Evolutionary conservation across 2,113 vertebrate species (phyloP).

Genomic region (Psephotus haematonotus): DNA sequence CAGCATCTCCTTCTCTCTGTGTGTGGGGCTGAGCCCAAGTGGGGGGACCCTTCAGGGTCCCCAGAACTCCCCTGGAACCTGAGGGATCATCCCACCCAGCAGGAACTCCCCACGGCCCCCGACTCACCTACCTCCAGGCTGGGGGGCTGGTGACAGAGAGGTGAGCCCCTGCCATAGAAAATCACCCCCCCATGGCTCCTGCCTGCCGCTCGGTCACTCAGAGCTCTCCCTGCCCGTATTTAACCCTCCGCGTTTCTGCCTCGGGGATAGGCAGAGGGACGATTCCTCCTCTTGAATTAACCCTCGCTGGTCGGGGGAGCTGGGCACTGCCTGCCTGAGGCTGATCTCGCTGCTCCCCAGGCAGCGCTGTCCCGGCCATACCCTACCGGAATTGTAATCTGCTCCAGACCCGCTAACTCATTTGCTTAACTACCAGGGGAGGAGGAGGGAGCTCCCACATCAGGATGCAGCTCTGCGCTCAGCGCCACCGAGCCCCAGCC

Average conservation of each 20-base stretch:
- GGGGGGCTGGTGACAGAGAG: neutral
- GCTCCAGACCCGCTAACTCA: neutral
- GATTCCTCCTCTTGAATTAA: neutral
- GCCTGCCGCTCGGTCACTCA: neutral
- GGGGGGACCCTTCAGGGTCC: neutral
- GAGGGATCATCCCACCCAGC: neutral
- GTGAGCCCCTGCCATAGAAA: neutral
- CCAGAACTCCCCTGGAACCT: neutral
- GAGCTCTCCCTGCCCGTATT: neutral
- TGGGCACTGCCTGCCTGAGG: neutral
- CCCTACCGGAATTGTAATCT: neutral
- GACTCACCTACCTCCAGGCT: neutral
- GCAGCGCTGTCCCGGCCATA: neutral
- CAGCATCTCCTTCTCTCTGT: neutral
- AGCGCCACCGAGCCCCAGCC: neutral
- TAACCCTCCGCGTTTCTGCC: neutral
- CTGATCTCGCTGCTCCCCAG: neutral
- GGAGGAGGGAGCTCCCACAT: neutral
- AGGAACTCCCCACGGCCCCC: neutral
- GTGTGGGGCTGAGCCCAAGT: neutral
- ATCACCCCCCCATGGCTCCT: neutral
- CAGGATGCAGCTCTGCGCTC: neutral
- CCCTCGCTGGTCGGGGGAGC: neutral
- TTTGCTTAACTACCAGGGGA: neutral
- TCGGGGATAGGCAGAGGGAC: neutral